Percentiles rank a stretch among this genome's conserved stretches.
These are phyloP conservation scores for Nothura maculosa DNA, from an alignment of 2,797 vertebrate species.

Conservation along the genomic window DNA sequence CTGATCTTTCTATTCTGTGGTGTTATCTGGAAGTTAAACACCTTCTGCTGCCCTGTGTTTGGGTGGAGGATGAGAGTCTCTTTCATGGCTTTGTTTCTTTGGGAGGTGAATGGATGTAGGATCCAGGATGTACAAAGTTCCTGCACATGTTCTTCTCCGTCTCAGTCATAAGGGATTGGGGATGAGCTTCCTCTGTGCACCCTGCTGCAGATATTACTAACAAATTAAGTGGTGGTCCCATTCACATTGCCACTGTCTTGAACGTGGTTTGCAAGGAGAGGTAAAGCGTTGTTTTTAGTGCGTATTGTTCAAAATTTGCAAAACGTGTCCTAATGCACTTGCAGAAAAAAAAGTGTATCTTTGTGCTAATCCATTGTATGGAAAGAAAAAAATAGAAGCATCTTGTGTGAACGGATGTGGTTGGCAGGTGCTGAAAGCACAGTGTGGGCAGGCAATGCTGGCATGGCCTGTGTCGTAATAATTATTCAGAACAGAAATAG, in stretches of 20 bases:
- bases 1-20: not conserved
- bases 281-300: not conserved
- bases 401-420: not conserved
- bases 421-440: not conserved
- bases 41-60: not conserved
- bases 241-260: not conserved
- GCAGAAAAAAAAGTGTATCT: not conserved
- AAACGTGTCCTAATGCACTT: not conserved
- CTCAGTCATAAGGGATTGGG: not conserved
- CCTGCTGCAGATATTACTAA: not conserved
- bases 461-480: not conserved
- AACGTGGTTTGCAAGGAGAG: not conserved
- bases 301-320: not conserved
- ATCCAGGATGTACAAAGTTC: not conserved
- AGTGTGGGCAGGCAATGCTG: not conserved
- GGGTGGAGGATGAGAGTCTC: not conserved
- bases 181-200: accelerated
- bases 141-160: not conserved
- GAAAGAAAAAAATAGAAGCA: not conserved
- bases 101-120: not conserved
- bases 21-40: not conserved
- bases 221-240: not conserved
- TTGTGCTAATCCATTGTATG: not conserved
- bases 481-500: not conserved
- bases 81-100: not conserved